Base-by-base conservation (phyloP, 2,113 vertebrate species). In the Strigops habroptila region DNA sequence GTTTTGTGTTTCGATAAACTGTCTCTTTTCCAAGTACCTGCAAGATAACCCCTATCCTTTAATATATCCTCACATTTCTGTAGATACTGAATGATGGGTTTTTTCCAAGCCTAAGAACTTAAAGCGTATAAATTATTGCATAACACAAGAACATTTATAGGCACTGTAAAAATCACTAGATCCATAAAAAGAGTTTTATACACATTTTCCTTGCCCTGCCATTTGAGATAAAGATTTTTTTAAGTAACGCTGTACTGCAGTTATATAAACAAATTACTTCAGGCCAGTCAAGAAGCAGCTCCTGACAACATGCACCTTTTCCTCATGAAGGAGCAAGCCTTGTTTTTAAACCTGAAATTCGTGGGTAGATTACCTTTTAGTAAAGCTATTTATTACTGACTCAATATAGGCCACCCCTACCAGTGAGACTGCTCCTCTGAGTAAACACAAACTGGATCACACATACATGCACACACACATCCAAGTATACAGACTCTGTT, bases 81-180 rank as follows among this genome's bases (percentile, higher is more conserved):
- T 63, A 81, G 9, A 63, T 59, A 62, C 5, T 28, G 44, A 55
- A 60, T 9, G 5, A 39, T 2, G 4, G 0, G 0, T 3, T 64
- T 73, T 65, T 67, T 59, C 6, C 14, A 75, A 60, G 48, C 17
- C 10, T 22, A 59, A 55, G 7, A 67, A 37, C 14, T 67, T 53
- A 25, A 69, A 67, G 84, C n/a, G 16, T 9, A 59, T 48, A 44
- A 51, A 76, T 39, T 48, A 85, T 9, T 57, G 27, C 33, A 52
- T 11, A 85, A 85, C 7, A 59, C 13, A 52, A 39, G 16, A 49
- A 90, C 69, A 71, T 23, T 3, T 59, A 78, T 5, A 69, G 27
- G 35, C n/a, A 49, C 30, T 24, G 14, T 57, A 83, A 91, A 78
- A 83, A 84, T 68, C 35, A 43, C 39, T 46, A 7, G 9, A 59